Percentiles rank a stretch among this genome's conserved stretches.
phyloP scores from a whole-genome alignment of 2,113 vertebrate species.

The Phylloscopus whistleri region DNA sequence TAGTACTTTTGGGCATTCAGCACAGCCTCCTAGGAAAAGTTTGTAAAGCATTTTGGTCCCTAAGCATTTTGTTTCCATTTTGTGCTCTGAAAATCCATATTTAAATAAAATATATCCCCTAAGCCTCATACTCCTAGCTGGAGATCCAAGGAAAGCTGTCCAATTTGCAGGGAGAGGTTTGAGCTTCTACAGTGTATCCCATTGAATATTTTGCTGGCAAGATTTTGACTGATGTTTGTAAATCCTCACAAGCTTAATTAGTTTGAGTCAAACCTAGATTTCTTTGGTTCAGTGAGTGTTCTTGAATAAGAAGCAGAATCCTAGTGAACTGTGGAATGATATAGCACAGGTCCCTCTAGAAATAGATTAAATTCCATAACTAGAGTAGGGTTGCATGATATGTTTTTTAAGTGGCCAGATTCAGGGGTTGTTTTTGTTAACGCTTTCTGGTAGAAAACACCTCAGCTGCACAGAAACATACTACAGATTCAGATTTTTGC shows the following conservation, averaged over 20 bases:
- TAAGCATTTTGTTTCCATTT: constrained; percentile 45
- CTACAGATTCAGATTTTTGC: neutral
- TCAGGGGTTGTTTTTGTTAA: neutral
- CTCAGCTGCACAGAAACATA: neutral
- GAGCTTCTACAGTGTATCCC: neutral
- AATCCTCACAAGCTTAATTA: constrained; percentile 48
- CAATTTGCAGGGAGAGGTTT: neutral
- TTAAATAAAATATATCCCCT: constrained; percentile 25
- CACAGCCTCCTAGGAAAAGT: neutral
- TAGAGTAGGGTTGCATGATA: neutral
- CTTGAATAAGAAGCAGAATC: constrained; percentile 20
- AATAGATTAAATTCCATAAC: constrained; percentile 8
- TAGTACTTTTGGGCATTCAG: neutral
- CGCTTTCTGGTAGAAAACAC: neutral
- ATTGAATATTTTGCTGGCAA: neutral
- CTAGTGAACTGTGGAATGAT: constrained; percentile 4
- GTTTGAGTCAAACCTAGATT: constrained; percentile 11
- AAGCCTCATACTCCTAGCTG: neutral
- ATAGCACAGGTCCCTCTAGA: neutral
- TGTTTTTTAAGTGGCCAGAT: neutral
- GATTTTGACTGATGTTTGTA: constrained; percentile 26
- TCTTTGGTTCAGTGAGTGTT: constrained; percentile 3
- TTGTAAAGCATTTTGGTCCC: neutral
- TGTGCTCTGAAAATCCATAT: constrained; percentile 31
- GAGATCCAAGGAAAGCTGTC: constrained; percentile 7